Evolutionary conservation across 2,797 vertebrate genomes (phyloP).

Genomic region (Macroramphosus scolopax): DNA sequence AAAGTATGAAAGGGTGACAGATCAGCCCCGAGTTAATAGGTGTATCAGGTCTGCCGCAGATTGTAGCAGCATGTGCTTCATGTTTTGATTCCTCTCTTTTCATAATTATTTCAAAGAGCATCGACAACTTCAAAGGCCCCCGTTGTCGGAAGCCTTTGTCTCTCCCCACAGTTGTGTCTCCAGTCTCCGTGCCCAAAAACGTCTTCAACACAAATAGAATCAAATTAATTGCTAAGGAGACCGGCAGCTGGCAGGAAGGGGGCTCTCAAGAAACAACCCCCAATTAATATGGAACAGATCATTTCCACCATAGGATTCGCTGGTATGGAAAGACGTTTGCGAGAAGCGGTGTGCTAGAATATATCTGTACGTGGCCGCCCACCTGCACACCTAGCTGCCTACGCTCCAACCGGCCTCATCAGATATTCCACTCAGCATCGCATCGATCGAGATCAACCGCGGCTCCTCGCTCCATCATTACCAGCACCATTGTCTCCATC

Average conservation of each 20-base stretch:
- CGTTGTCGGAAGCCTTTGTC: conserved; percentile 45
- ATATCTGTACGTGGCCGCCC: too few relatives aligned
- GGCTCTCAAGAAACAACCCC: conserved; percentile 43
- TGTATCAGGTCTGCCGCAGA: conserved; percentile 17
- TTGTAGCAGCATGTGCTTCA: conserved; percentile 38
- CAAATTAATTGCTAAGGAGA: conserved; percentile 64
- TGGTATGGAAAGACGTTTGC: conserved; percentile 42
- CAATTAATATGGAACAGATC: conserved; percentile 67
- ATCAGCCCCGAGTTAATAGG: conserved; percentile 17
- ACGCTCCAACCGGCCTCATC: too few relatives aligned
- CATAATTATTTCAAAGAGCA: conserved; percentile 73
- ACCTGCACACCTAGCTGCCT: too few relatives aligned
- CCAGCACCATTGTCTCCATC: neutral
- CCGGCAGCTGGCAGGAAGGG: conserved; percentile 57
- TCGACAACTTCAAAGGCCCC: conserved; percentile 67
- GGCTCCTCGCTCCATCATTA: neutral
- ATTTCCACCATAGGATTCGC: conserved; percentile 53
- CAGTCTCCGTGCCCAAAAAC: conserved; percentile 40
- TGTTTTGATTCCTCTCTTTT: conserved; percentile 44
- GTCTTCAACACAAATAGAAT: conserved; percentile 64
- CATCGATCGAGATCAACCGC: neutral
- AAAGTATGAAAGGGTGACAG: conserved; percentile 18
- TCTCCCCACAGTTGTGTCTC: conserved; percentile 56
- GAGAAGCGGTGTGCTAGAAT: too few relatives aligned
- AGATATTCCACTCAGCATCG: too few relatives aligned